Evolutionary conservation across 2,888 invertebrate genomes (phyloP), one percentile per base, ranked within the genome.

Genomic region (Drosophila histrio): DNA sequence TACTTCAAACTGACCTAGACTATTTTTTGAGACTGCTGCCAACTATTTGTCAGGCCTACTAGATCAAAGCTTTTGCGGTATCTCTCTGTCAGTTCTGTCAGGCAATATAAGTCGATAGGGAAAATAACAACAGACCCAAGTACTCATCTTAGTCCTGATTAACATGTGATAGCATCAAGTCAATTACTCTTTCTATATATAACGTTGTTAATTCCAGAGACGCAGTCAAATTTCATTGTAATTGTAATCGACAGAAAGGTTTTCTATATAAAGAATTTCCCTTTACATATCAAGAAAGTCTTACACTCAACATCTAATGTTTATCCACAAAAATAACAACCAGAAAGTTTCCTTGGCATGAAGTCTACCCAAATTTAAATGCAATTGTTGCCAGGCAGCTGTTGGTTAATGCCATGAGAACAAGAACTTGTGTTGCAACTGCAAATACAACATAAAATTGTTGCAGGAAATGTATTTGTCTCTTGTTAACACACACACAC

Each of bases 401-500:
- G 44, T 43, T 43, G 43, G 43, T 30, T 30, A 30, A 32, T 21
- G 32, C 8, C 19, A 22, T 24, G 22, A 38, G 17, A 52, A 30
- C 24, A 3, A 0, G 15, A 38, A 24, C 9, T 26, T 24, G 19
- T n/a, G 8, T 17, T 28, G 54, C 49, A 63, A 34, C 30, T 47
- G 21, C 39, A 59, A 11, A 32, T 36, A 21, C 22, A 69, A 60
- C 43, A 53, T 56, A 39, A 43, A 63, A 58, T 66, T 64, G 54
- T 39, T 66, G 56, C 58, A 68, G 76, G 70, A 85, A 78, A 61
- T 78, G 66, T 68, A 72, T 70, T 68, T 68, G 50, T 49, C 46
- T 39, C 66, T n/a, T 62, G 59, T 60, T 34, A 57, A 41, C 60
- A 57, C 39, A 64, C 49, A 22, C 46, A 61, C 46, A 39, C 30